Percentiles rank a stretch among this genome's conserved stretches.
phyloP scores from a whole-genome alignment of 2,113 vertebrate genomes.

The Xiphorhynchus elegans region DNA sequence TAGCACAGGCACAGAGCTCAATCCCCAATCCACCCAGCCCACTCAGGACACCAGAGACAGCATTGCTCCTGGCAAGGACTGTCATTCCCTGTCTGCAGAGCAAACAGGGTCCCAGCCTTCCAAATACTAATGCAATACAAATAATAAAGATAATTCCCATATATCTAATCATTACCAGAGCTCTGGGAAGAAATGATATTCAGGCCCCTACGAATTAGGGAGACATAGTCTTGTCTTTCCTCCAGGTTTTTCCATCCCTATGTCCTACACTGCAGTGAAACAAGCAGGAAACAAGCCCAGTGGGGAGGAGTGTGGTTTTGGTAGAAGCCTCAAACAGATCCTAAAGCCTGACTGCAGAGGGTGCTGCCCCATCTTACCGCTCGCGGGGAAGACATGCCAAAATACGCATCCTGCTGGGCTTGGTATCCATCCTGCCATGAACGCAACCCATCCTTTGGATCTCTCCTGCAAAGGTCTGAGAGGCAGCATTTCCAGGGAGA shows the following conservation, averaged over 20 bases:
- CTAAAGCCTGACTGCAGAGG: background rate
- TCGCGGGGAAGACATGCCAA: background rate
- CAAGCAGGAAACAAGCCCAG: background rate
- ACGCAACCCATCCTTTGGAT: background rate
- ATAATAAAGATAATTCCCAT: constrained; percentile 35
- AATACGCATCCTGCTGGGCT: background rate
- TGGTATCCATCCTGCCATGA: fast-evolving
- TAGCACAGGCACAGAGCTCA: background rate
- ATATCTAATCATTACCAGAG: constrained; percentile 25
- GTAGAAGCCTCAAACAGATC: background rate
- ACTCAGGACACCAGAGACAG: background rate
- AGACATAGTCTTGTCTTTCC: background rate
- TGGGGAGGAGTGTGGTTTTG: background rate
- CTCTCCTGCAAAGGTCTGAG: background rate
- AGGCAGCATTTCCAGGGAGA: background rate
- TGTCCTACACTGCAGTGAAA: background rate
- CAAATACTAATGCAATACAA: constrained; percentile 22
- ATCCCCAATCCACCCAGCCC: background rate
- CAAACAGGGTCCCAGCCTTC: background rate
- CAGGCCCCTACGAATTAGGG: constrained; percentile 27
- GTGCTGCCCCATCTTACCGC: background rate
- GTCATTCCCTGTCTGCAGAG: background rate
- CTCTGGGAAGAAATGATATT: constrained; percentile 19
- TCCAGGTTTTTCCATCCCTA: background rate
- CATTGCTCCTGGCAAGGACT: background rate